Percentiles rank a stretch among this genome's conserved stretches.
Conservation (phyloP, 1,140 invertebrate genomes). For the Amphibalanus amphitrite region DNA sequence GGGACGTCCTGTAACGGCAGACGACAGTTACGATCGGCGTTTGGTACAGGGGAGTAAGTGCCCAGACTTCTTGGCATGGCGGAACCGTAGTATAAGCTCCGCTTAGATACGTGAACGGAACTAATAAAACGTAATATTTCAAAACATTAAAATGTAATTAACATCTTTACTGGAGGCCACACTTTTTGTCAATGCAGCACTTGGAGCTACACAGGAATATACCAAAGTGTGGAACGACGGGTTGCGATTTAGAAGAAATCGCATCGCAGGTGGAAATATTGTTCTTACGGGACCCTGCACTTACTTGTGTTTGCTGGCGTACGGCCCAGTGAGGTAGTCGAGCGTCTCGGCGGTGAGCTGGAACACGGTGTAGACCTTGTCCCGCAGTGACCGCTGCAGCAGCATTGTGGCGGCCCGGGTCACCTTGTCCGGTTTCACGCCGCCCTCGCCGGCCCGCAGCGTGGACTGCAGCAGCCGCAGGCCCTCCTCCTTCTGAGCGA, state of each 20-base stretch:
- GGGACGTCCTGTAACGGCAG: conserved; percentile 40
- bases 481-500: conserved; percentile 78
- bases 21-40: conserved; percentile 1
- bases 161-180: too few relatives aligned
- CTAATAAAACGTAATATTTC: too few relatives aligned
- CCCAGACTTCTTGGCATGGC: too few relatives aligned
- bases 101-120: too few relatives aligned
- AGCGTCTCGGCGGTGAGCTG: conserved; percentile 59
- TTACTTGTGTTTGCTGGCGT: conserved; percentile 48
- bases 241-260: too few relatives aligned
- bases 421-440: conserved; percentile 25
- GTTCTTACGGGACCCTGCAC: too few relatives aligned
- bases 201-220: too few relatives aligned
- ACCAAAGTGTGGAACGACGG: too few relatives aligned
- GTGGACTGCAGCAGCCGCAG: conserved; percentile 54
- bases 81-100: too few relatives aligned
- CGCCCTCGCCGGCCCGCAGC: conserved; percentile 27
- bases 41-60: background rate
- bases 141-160: too few relatives aligned
- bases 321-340: conserved; percentile 55
- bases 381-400: conserved; percentile 53
- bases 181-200: too few relatives aligned
- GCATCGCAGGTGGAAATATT: too few relatives aligned
- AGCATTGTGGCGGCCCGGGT: conserved; percentile 55
- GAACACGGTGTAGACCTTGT: conserved; percentile 71